Conservation (phyloP, 2,113 vertebrate species). For the Phyllostomus discolor region DNA sequence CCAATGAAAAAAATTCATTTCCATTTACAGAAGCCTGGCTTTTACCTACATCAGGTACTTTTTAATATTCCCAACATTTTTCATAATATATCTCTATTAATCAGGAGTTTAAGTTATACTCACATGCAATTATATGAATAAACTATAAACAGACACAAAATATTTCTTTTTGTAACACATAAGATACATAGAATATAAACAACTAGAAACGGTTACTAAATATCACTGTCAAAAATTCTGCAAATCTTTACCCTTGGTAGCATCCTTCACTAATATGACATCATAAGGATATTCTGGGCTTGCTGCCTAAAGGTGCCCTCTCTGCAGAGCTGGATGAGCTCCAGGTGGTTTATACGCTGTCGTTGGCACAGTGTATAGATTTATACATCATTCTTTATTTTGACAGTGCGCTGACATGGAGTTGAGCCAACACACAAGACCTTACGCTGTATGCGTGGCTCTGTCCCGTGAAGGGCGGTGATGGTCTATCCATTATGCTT, state of each 20-base stretch:
- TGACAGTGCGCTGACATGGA: constrained; percentile 27
- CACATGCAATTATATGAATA: neutral
- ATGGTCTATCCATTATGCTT: neutral
- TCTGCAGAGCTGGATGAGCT: neutral
- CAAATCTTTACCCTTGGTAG: neutral
- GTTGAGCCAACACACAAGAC: neutral
- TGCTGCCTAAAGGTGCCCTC: constrained; percentile 36
- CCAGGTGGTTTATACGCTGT: constrained; percentile 26
- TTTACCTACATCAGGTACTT: neutral
- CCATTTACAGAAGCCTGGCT: neutral
- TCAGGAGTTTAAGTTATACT: neutral
- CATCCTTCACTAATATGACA: neutral
- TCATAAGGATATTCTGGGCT: constrained; percentile 1
- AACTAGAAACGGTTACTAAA: neutral
- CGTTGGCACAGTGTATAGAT: neutral
- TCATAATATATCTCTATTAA: neutral
- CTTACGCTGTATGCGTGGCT: neutral
- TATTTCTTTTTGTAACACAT: neutral
- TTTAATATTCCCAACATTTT: neutral
- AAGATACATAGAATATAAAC: neutral
- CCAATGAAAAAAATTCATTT: no score
- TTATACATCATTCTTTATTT: constrained; percentile 32
- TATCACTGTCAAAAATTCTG: neutral
- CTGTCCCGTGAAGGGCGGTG: neutral
- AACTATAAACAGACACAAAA: neutral